These are phyloP conservation scores for Prolemur simus DNA, from an alignment of 2,113 vertebrate species.

Conservation along the genomic window DNA sequence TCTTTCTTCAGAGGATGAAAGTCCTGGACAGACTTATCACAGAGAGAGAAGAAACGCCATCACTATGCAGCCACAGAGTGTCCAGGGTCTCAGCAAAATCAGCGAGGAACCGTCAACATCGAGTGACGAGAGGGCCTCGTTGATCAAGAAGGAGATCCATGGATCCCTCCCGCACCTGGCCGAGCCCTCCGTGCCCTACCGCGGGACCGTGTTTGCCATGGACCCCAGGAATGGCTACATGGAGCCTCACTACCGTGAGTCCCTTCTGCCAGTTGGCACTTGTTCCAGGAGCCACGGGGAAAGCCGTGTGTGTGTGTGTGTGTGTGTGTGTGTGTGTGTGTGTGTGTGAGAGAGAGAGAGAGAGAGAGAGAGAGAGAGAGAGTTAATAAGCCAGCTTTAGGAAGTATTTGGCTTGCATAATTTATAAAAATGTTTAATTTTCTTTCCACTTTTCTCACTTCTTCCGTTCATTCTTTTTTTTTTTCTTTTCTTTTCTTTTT, in stretches of 20 bases:
- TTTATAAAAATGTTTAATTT: not conserved
- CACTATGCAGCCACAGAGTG: slow-evolving; percentile 89
- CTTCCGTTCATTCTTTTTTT: not conserved
- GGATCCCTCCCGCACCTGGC: slow-evolving; percentile 93
- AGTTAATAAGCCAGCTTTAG: rapidly evolving
- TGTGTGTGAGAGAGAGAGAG: not conserved
- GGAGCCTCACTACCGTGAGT: slow-evolving; percentile 97
- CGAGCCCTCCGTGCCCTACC: slow-evolving; percentile 93
- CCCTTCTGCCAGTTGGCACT: not conserved
- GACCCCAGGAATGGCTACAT: slow-evolving; percentile 96
- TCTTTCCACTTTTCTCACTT: not conserved
- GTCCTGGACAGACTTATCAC: slow-evolving; percentile 92
- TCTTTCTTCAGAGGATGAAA: slow-evolving; percentile 92
- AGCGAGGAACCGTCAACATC: slow-evolving; percentile 97
- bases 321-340: not conserved
- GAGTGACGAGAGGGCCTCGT: slow-evolving; percentile 93
- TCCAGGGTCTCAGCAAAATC: slow-evolving; percentile 88
- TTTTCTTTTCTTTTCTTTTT: not conserved
- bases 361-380: too few species aligned
- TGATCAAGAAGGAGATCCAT: slow-evolving; percentile 98
- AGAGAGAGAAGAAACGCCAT: slow-evolving; percentile 96
- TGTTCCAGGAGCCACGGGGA: not conserved
- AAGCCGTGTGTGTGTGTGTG: not conserved
- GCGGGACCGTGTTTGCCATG: slow-evolving; percentile 95
- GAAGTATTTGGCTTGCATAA: not conserved